Conservation (phyloP, 2,888 invertebrate genomes). For the Drosophila basisetae region DNA sequence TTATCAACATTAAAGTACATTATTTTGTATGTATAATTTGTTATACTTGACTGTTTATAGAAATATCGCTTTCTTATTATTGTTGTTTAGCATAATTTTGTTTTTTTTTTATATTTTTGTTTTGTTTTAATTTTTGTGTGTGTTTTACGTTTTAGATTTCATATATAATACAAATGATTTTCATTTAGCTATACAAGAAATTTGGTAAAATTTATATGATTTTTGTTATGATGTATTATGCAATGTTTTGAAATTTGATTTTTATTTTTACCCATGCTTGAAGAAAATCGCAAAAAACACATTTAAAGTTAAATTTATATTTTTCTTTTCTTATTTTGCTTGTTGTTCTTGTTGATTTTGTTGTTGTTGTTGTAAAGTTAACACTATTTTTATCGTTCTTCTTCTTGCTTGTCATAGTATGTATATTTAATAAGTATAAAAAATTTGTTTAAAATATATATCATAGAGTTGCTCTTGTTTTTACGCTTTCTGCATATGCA, state of each 20-base stretch:
- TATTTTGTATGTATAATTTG: slow-evolving; percentile 59
- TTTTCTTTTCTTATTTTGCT: slow-evolving; percentile 3
- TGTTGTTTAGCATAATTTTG: slow-evolving; percentile 45
- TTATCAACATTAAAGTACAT: slow-evolving; percentile 76
- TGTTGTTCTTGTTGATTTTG: neutral
- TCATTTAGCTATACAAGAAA: slow-evolving; percentile 77
- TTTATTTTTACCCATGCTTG: slow-evolving; percentile 52
- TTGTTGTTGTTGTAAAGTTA: slow-evolving; percentile 57
- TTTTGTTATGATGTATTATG: slow-evolving; percentile 38
- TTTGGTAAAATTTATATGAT: slow-evolving; percentile 64
- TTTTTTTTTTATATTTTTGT: slow-evolving; percentile 4
- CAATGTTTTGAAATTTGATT: slow-evolving; percentile 58
- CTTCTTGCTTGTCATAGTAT: slow-evolving; percentile 48
- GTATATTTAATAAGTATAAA: slow-evolving; percentile 78
- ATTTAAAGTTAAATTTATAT: slow-evolving; percentile 56
- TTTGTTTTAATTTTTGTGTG: slow-evolving; percentile 20
- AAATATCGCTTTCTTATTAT: slow-evolving; percentile 55
- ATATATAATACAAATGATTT: slow-evolving; percentile 78
- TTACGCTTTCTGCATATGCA: slow-evolving; percentile 38
- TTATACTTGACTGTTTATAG: slow-evolving; percentile 62
- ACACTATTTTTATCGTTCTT: slow-evolving; percentile 43
- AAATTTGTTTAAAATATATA: slow-evolving; percentile 71
- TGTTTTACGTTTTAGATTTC: slow-evolving; percentile 47
- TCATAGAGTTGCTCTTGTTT: slow-evolving; percentile 58
- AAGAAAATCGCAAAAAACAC: slow-evolving; percentile 69